These are phyloP conservation scores for Papilio glaucus DNA, from an alignment of 1,140 invertebrate genomes.

Conservation along the genomic window DNA sequence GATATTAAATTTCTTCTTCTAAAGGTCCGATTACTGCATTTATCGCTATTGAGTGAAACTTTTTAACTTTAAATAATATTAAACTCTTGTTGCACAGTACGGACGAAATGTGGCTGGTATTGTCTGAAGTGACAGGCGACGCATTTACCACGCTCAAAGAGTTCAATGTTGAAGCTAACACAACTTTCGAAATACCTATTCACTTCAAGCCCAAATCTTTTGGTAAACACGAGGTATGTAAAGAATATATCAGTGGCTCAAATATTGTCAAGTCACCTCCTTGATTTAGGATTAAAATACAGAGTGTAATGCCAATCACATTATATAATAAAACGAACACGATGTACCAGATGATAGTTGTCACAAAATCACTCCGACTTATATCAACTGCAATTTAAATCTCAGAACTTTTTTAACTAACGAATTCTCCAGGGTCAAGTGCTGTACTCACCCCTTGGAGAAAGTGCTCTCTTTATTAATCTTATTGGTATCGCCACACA, in stretches of 20 bases:
- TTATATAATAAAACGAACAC: too few species aligned
- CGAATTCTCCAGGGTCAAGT: constrained; percentile 58
- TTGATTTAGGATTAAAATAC: too few species aligned
- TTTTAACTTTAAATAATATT: too few species aligned
- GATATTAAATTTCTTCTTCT: too few species aligned
- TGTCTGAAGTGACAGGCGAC: constrained; percentile 70
- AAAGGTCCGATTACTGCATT: too few species aligned
- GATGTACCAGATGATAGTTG: too few species aligned
- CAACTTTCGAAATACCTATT: constrained; percentile 68
- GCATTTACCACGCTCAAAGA: constrained; percentile 71
- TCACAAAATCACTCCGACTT: too few species aligned
- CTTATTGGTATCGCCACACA: constrained; percentile 55
- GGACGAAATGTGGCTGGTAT: constrained; percentile 70
- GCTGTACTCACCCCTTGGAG: constrained; percentile 68
- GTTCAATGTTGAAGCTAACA: constrained; percentile 70
- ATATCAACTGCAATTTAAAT: too few species aligned
- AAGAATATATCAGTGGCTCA: too few species aligned
- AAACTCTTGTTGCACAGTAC: constrained; percentile 60
- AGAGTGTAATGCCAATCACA: too few species aligned
- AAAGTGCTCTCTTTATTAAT: constrained; percentile 65
- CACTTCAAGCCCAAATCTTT: constrained; percentile 71
- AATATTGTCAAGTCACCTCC: too few species aligned
- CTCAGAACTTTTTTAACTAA: constrained; percentile 2
- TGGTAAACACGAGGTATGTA: constrained; percentile 67
- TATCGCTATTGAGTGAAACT: too few species aligned